Evolutionary conservation across 2,888 invertebrate species (phyloP).

Genomic region (Zeuzera pyrina): DNA sequence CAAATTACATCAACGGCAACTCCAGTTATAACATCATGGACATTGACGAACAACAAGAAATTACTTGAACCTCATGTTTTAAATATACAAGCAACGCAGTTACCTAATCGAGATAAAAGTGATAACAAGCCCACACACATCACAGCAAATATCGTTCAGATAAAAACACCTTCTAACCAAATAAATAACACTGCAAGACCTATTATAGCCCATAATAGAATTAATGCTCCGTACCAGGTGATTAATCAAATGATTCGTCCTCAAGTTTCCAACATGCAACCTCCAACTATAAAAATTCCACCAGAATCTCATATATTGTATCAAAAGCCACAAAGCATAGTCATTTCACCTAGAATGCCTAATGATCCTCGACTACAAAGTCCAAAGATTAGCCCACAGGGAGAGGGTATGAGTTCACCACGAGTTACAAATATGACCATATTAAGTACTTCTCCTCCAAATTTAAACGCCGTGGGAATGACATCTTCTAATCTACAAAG

Average conservation of each 20-base stretch:
- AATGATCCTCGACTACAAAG: constrained; percentile 54
- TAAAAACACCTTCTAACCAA: constrained; percentile 43
- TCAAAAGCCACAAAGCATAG: constrained; percentile 60
- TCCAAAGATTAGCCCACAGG: constrained; percentile 49
- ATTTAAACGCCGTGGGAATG: constrained; percentile 41
- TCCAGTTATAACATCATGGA: constrained; percentile 74
- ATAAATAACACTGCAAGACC: constrained; percentile 41
- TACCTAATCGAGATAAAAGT: constrained; percentile 33
- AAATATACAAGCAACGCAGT: constrained; percentile 37
- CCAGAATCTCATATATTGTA: constrained; percentile 70
- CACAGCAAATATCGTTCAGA: constrained; percentile 57
- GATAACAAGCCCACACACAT: constrained; percentile 53
- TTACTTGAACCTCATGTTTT: constrained; percentile 47
- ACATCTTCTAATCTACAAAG: constrained; percentile 55
- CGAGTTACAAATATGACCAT: constrained; percentile 54
- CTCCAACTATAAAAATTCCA: constrained; percentile 78
- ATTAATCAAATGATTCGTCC: constrained; percentile 55
- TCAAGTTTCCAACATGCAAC: constrained; percentile 68
- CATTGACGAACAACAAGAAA: constrained; percentile 63
- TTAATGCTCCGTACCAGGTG: constrained; percentile 56
- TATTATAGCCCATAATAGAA: constrained; percentile 41
- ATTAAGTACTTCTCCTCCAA: constrained; percentile 49
- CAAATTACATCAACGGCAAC: constrained; percentile 55
- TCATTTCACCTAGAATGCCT: constrained; percentile 54
- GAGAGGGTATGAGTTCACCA: constrained; percentile 49